phyloP scores from a whole-genome alignment of 2,888 invertebrate genomes.

The Ectropis crepuscularia region DNA sequence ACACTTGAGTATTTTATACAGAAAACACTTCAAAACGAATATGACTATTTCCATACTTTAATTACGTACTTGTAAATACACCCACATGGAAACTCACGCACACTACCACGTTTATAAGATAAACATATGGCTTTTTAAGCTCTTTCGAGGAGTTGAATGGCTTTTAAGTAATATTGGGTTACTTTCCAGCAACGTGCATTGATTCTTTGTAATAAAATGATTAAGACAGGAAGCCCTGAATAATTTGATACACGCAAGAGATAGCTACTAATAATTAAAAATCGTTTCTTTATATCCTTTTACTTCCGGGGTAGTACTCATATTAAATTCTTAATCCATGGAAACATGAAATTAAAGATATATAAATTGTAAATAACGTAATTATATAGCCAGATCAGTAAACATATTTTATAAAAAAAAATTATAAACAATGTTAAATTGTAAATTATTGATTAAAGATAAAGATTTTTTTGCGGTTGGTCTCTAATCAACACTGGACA shows the following conservation, averaged over 20 bases:
- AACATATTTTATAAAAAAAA: too few species aligned
- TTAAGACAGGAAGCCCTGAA: constrained; percentile 10
- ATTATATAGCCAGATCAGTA: too few species aligned
- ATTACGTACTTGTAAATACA: constrained; percentile 70
- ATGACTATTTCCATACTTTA: constrained; percentile 84
- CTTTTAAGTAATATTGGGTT: constrained; percentile 64
- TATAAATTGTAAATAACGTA: too few species aligned
- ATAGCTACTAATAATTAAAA: too few species aligned
- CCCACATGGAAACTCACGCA: constrained; percentile 62
- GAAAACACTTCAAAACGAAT: constrained; percentile 84
- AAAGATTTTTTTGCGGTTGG: too few species aligned
- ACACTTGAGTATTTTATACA: constrained; percentile 81
- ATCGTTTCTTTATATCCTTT: too few species aligned
- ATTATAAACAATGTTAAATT: too few species aligned
- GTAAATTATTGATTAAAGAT: too few species aligned
- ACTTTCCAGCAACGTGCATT: constrained; percentile 54
- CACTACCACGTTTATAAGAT: constrained; percentile 67
- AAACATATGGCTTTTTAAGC: constrained; percentile 77
- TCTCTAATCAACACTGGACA: too few species aligned
- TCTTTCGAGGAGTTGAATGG: constrained; percentile 55
- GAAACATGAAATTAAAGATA: too few species aligned
- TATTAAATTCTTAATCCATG: too few species aligned
- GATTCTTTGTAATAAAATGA: constrained; percentile 25
- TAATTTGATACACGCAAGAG: background rate
- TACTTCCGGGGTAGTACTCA: too few species aligned